These are phyloP conservation scores for Spodoptera exigua DNA, from an alignment of 2,888 invertebrate species.

Conservation along the genomic window DNA sequence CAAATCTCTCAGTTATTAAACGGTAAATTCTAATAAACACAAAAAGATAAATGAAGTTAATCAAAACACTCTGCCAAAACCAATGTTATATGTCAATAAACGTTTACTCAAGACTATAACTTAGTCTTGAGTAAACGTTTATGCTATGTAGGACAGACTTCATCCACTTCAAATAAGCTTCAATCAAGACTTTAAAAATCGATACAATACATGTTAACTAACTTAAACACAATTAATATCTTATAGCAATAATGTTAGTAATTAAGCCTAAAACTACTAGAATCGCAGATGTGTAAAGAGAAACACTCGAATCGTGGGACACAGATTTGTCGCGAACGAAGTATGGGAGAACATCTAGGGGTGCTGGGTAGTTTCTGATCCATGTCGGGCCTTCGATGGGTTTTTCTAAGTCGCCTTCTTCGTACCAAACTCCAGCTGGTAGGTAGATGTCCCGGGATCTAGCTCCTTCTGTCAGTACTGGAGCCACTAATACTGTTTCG, in stretches of 20 bases:
- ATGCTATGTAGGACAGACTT: too few species aligned
- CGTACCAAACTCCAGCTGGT: slow-evolving; percentile 93
- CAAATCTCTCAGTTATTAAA: too few species aligned
- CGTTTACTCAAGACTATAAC: too few species aligned
- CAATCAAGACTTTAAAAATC: too few species aligned
- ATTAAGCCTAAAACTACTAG: slow-evolving; percentile 66
- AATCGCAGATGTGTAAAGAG: slow-evolving; percentile 55
- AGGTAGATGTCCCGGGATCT: slow-evolving; percentile 92
- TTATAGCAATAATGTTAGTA: slow-evolving; percentile 38
- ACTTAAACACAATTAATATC: too few species aligned
- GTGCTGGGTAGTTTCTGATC: slow-evolving; percentile 91
- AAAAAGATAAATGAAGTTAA: too few species aligned
- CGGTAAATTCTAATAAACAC: too few species aligned
- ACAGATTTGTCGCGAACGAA: slow-evolving; percentile 81
- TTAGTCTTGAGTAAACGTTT: too few species aligned
- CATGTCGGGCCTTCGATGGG: slow-evolving; percentile 89
- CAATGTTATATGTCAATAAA: too few species aligned
- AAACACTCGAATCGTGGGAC: slow-evolving; percentile 45
- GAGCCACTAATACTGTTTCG: slow-evolving; percentile 93
- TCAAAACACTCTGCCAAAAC: too few species aligned
- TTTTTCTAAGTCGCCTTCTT: slow-evolving; percentile 85
- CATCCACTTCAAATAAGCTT: too few species aligned
- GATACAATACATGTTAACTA: too few species aligned
- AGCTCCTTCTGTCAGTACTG: slow-evolving; percentile 91
- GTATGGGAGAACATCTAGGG: slow-evolving; percentile 91